Evolutionary conservation across 23 tunicate species (phyloP), one percentile per base, ranked within the genome.

Genomic region (Diplosoma virens): DNA sequence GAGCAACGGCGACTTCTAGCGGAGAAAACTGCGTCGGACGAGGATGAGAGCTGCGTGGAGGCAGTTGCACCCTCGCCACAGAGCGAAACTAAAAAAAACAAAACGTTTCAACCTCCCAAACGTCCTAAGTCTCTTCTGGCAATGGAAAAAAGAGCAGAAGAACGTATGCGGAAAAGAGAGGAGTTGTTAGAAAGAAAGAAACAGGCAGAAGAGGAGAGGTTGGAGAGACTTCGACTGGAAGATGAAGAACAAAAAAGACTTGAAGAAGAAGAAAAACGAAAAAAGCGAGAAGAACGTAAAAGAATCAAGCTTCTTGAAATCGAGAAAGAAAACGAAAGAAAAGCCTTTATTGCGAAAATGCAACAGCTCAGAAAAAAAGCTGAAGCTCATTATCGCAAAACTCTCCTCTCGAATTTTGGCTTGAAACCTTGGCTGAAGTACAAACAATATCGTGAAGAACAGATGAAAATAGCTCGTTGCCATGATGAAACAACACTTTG

Each of bases 81-180:
- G 2, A 3, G 6, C 29, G 20, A 17, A 2, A 14, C 50, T 3
- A 17, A 27, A 33, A 67, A 67, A 36, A 28, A 9, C 2, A 32
- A 61, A 17, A 24, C 25, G 1, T 28, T 72, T 11, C 60, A 47
- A 48, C 60, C 37, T 3, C 78, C 78, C 2, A 72, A 46, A 14
- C 37, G 61, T 28, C 83, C 83, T 27, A 78, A 63, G 32, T 37
- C 73, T 26, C 65, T 86, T 26, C 18, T 67, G 5, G 79, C 63
- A 4, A 86, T 86, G 92, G 92, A 86, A 60, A 73, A 86, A 32
- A 45, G 92, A 32, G 92, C 92, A 20, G 79, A 33, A 33, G 92
- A 86, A 31, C 36, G 92, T 45, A 11, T 30, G 24, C 71, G 50
- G 37, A 59, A 80, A 61, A 71, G 73, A 29, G 72, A 79, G 67